Percentiles rank a stretch among this genome's conserved stretches.
phyloP scores from a whole-genome alignment of 2,113 vertebrate species.

The Raja brachyura region DNA sequence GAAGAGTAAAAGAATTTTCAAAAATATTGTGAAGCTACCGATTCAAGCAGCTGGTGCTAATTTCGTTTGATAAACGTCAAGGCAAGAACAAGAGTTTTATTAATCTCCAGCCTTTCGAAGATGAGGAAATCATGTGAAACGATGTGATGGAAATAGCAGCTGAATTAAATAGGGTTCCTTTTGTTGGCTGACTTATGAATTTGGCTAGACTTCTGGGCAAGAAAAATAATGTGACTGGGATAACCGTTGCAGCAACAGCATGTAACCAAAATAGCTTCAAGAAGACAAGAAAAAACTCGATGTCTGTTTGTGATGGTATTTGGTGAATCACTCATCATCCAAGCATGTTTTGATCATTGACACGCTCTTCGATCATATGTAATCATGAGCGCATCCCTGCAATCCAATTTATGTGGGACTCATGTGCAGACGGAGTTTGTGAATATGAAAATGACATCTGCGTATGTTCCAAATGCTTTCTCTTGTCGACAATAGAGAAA shows the following conservation, averaged over 20 bases:
- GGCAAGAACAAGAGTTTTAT: not conserved
- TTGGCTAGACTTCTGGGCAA: not conserved
- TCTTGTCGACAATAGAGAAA: not conserved
- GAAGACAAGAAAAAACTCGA: not conserved
- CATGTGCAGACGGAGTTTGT: not conserved
- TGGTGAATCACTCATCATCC: not conserved
- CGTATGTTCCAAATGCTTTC: not conserved
- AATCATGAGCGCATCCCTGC: not conserved
- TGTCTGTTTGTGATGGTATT: not conserved
- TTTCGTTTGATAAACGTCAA: not conserved
- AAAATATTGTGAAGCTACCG: not conserved
- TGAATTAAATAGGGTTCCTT: not conserved
- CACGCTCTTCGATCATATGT: not conserved
- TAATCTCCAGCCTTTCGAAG: not conserved
- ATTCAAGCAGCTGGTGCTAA: not conserved
- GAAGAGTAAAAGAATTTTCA: not conserved
- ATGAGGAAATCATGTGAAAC: not conserved
- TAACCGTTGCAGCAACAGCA: not conserved
- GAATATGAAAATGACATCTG: not conserved
- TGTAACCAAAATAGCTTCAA: not conserved
- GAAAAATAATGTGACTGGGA: not conserved
- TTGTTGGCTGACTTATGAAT: not conserved
- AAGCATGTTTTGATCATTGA: not conserved
- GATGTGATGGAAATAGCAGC: not conserved
- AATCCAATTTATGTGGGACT: not conserved